phyloP scores from a whole-genome alignment of 2,888 invertebrate genomes.

The Glaucopsyche alexis region DNA sequence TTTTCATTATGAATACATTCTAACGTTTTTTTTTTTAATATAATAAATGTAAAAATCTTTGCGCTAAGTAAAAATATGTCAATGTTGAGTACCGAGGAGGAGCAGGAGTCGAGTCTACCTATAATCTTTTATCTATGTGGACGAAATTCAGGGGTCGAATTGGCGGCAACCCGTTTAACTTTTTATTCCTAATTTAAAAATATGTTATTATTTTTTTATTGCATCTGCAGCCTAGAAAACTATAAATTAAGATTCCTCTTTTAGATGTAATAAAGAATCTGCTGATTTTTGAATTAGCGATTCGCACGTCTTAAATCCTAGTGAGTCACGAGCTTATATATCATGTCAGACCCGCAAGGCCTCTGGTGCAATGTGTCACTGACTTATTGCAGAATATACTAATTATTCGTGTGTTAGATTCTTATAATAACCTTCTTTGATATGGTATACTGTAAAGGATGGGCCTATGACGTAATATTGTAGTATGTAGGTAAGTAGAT shows the following conservation, averaged over 20 bases:
- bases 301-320: not conserved
- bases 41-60: too few species aligned
- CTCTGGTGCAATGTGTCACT: slow-evolving; percentile 42
- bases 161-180: not conserved
- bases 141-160: not conserved
- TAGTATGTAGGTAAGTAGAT: too few species aligned
- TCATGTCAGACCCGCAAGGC: slow-evolving; percentile 3
- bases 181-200: not conserved
- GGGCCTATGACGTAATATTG: too few species aligned
- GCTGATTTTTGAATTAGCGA: not conserved
- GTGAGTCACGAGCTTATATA: not conserved
- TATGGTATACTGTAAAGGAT: too few species aligned
- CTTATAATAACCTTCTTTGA: too few species aligned
- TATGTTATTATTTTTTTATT: too few species aligned
- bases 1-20: too few species aligned
- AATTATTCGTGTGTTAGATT: not conserved
- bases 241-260: not conserved
- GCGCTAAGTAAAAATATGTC: too few species aligned
- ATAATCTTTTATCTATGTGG: not conserved
- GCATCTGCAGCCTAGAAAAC: not conserved
- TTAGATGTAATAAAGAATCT: not conserved
- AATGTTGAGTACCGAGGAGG: not conserved
- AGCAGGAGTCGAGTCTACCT: not conserved
- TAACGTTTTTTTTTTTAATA: too few species aligned
- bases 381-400: slow-evolving; percentile 2